These are phyloP conservation scores for Pyxicephalus adspersus DNA, from an alignment of 2,113 vertebrate species.

Conservation along the genomic window DNA sequence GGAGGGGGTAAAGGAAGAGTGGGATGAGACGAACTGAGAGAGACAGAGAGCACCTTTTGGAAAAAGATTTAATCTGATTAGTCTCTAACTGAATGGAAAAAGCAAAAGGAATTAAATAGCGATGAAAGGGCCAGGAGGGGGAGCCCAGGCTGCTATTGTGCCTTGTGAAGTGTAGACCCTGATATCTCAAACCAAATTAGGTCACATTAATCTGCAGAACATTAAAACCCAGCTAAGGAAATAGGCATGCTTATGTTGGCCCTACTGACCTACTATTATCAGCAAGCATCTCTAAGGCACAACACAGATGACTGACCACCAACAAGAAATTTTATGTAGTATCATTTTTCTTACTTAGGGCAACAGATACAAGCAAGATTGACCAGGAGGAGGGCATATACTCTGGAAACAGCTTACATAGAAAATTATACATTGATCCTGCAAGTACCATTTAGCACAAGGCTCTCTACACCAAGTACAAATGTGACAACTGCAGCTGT, in stretches of 20 bases:
- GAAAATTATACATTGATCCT: too few species aligned
- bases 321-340: conserved; percentile 49
- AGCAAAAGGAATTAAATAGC: conserved; percentile 62
- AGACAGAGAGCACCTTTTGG: conserved; percentile 42
- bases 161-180: conserved; percentile 61
- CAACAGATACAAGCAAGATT: too few species aligned
- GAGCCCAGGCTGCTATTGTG: conserved; percentile 55
- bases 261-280: conserved; percentile 53
- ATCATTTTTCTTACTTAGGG: conserved; percentile 20
- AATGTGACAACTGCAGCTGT: too few species aligned
- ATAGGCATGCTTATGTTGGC: conserved; percentile 50
- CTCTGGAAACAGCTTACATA: too few species aligned
- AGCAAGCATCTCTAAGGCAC: conserved; percentile 7
- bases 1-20: not conserved
- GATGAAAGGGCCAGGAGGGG: conserved; percentile 53
- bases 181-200: conserved; percentile 61
- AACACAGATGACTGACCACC: conserved; percentile 10
- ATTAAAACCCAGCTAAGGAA: conserved; percentile 40
- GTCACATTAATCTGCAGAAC: conserved; percentile 56
- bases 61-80: conserved; percentile 68
- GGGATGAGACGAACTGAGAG: conserved; percentile 14
- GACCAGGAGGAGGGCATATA: too few species aligned
- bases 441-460: too few species aligned
- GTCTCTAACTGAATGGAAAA: conserved; percentile 57
- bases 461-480: too few species aligned